Base-by-base conservation (phyloP, 2,797 vertebrate species). In the Pseudochaenichthys georgianus region DNA sequence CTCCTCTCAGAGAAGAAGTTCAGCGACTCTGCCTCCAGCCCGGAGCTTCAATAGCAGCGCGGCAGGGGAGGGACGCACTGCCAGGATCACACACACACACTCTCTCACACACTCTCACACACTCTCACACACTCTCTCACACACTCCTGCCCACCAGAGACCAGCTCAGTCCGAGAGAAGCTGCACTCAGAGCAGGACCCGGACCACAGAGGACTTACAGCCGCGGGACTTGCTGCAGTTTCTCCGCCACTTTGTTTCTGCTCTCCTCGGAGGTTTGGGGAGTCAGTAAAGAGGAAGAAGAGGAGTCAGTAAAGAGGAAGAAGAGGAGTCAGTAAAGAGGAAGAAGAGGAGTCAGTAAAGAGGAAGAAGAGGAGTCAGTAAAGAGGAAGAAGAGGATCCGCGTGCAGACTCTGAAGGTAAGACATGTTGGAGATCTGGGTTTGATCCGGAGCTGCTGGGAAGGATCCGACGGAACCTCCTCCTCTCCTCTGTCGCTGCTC, bases 41-140 rank as follows among this genome's bases (percentile, higher is more conserved):
- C 93, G 88, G 92, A 91, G 90, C 91, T 91, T 95, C 89, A 92
- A 91, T 92, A 93, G 91, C 93, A 91, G 93, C 92, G 82, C 92
- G 88, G 92, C 93, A 91, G 93, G 92, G 92, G 92, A 93, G 90
- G 91, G 87, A 93, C 93, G 90, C 92, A 87, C 90, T 87, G 90
- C 88, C 91, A 91, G 87, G 86, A 83, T 82, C 84, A 77, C 82
- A 92, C 92, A 93, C 92, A 3, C 46, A 73, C 85, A 50, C 78
- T 4, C 75, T 8, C 83, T 75, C 87, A 73, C 87, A 53, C 79
- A 17, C 81, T 19, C 84, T 80, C 85, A 93, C 92, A 80, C 89
- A 28, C 23, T 75, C 87, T 74, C 87, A 53, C 79, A 17, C 81
- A 23, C 84, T 80, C 86, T 78, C 89, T 3, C 88, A 85, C 87